Evolutionary conservation across 2,797 vertebrate species (phyloP).

Genomic region (Argya squamiceps): DNA sequence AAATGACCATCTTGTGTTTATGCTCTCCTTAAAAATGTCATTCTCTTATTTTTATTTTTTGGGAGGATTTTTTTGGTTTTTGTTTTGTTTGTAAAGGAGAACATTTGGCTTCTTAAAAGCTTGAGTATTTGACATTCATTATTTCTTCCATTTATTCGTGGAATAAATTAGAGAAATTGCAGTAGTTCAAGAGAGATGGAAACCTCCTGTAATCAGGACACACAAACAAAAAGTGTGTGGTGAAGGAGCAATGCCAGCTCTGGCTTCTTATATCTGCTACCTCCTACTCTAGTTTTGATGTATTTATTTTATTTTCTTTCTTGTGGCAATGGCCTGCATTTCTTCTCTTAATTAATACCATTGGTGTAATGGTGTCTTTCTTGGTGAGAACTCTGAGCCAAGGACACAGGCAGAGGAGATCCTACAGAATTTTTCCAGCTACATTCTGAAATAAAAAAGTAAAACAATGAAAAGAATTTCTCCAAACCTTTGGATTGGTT

Average conservation of each 20-base stretch:
- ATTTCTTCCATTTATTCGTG: not conserved
- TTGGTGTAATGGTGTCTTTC: rapidly evolving
- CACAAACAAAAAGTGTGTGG: not conserved
- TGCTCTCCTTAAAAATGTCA: not conserved
- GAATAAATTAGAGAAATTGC: not conserved
- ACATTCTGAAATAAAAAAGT: not conserved
- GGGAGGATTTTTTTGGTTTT: no score
- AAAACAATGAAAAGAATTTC: not conserved
- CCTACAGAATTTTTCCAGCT: not conserved
- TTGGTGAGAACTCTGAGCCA: not conserved
- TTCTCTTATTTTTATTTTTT: not conserved
- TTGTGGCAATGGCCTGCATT: rapidly evolving
- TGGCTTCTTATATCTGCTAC: not conserved
- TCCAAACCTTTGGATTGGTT: not conserved
- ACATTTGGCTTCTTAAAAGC: not conserved
- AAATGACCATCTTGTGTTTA: slow-evolving; percentile 6
- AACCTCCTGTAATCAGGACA: not conserved
- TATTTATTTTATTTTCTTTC: not conserved
- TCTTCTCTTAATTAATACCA: not conserved
- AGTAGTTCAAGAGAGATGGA: not conserved
- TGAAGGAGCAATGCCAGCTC: not conserved
- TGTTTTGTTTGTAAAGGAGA: not conserved
- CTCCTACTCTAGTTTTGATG: not conserved
- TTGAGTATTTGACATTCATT: not conserved
- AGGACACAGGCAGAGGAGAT: not conserved